Conservation (phyloP, 2,113 vertebrate genomes). For the Crotalus viridis region DNA sequence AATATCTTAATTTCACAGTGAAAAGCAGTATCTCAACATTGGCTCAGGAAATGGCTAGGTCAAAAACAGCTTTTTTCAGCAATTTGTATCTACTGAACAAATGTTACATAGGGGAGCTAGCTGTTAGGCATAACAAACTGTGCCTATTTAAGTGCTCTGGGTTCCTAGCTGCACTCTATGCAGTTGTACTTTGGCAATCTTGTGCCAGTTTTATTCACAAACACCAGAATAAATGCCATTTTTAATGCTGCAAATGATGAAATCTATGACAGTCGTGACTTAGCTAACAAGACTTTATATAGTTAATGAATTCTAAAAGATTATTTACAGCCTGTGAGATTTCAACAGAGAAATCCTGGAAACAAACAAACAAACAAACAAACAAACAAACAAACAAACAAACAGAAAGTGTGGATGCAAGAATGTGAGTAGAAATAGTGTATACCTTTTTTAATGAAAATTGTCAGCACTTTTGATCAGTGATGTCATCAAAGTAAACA, state of each 20-base stretch:
- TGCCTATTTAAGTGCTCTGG: background rate
- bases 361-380: background rate
- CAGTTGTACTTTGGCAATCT: background rate
- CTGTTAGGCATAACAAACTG: background rate
- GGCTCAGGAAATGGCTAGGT: background rate
- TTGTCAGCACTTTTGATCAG: too few relatives aligned
- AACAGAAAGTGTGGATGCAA: background rate
- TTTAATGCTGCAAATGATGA: background rate
- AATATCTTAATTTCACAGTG: background rate
- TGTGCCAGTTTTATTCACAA: background rate
- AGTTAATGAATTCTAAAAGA: background rate
- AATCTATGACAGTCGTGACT: background rate
- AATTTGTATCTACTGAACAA: background rate
- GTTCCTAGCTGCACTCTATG: background rate
- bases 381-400: background rate
- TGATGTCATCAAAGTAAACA: too few relatives aligned
- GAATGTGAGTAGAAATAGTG: background rate
- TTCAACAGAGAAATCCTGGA: background rate
- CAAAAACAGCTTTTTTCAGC: background rate
- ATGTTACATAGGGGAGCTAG: background rate
- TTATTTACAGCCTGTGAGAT: background rate
- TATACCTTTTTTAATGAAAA: too few relatives aligned
- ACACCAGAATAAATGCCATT: too few relatives aligned
- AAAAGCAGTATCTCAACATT: background rate
- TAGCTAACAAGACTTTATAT: background rate